Evolutionary conservation across 2,888 invertebrate species (phyloP), one percentile per base, ranked within the genome.

Genomic region (Standfussiana lucernea): DNA sequence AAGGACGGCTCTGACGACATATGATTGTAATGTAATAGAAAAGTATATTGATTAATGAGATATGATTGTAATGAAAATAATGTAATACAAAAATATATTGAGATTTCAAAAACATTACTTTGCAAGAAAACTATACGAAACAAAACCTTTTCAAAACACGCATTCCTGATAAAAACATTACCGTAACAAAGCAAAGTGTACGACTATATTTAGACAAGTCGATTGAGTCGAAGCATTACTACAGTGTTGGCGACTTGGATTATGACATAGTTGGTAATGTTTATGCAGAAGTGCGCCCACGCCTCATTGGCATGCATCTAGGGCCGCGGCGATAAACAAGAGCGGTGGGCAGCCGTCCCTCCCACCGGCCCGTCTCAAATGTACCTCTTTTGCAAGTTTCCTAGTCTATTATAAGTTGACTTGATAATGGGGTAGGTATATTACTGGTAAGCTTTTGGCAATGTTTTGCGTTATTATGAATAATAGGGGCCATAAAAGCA

Each of bases 231-330:
- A 35, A 68, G 65, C 77, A 62, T 79, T 53, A 69, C 59, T 62
- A 61, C 69, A 80, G 86, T 87, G 86, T 88, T 88, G 88, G 87
- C 86, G 85, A 87, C 79, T 85, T 69, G 77, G 80, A 85, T 88
- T 88, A 88, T 88, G 88, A 88, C 88, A 88, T 86, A 84, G 89
- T 86, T 88, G 86, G 92, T 92, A 92, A 93, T 93, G 93, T 94
- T 93, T 92, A 93, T 93, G 95, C 94, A 93, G 91, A 93, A 89
- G 82, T 84, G 84, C 92, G 91, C 96, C 95, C 92, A 95, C 96
- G 93, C 93, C 76, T 92, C 92, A 94, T 95, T 93, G 93, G 91
- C 91, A 94, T 95, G 95, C 93, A 94, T 92, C 92, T 93, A 90
- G 92, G 93, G 90, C 92, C 87, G 82, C 85, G 71, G 83, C 87